A percentile compares a stretch with the other conserved stretches of the same genome.
phyloP scores from a whole-genome alignment of 2,888 invertebrate species.

The Chouioia cunea region DNA sequence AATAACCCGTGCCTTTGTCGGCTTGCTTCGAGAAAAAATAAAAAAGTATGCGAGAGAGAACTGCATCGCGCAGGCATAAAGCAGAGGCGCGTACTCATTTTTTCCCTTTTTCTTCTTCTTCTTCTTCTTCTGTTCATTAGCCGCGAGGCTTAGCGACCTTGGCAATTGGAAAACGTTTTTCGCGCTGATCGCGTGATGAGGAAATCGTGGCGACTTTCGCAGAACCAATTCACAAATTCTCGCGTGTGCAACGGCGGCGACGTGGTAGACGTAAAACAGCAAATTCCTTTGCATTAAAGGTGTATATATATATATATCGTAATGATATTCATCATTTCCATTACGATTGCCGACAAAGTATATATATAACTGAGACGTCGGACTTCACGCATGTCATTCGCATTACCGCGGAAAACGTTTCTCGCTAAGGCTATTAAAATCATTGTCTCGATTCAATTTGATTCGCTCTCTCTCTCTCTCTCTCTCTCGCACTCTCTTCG shows the following conservation, averaged over 20 bases:
- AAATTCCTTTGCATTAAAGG: conserved; percentile 1
- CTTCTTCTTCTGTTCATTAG: not conserved
- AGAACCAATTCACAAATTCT: no score
- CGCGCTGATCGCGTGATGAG: conserved; percentile 4
- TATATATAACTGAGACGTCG: not conserved
- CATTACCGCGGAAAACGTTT: conserved; percentile 22
- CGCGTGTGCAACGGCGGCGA: no score
- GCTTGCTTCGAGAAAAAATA: not conserved
- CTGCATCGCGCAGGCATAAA: not conserved
- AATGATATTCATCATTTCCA: conserved; percentile 43
- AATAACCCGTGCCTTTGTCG: conserved; percentile 29
- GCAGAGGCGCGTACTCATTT: not conserved
- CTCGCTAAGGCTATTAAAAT: no score
- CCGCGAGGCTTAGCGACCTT: not conserved
- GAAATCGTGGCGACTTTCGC: no score
- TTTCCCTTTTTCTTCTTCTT: conserved; percentile 1
- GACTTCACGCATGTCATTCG: conserved; percentile 44
- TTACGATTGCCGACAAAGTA: conserved; percentile 41
- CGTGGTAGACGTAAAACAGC: no score
- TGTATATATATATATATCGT: not conserved
- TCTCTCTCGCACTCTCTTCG: not conserved
- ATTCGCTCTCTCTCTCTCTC: conserved; percentile 18
- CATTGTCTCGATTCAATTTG: no score
- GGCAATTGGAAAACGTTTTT: conserved; percentile 30
- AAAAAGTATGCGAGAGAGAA: not conserved